Evolutionary conservation across 92 coral and sea anemone species (phyloP).

Genomic region (Epizoanthus ramosus): DNA sequence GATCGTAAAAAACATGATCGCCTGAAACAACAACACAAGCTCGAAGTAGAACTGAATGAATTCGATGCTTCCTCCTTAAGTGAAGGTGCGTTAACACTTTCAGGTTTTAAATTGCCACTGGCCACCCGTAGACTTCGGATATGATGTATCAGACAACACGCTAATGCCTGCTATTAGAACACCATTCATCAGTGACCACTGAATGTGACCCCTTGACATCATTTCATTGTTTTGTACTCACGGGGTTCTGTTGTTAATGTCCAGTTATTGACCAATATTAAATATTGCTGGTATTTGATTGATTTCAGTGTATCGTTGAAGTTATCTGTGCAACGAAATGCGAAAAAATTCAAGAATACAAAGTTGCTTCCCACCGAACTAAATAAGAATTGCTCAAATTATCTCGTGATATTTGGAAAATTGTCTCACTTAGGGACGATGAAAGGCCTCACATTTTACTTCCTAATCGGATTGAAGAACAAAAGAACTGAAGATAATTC

Average conservation of each 20-base stretch:
- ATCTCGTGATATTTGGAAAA: background rate
- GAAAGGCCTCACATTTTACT: too few relatives aligned
- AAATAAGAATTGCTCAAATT: background rate
- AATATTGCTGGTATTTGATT: slow-evolving; percentile 16
- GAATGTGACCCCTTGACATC: slow-evolving; percentile 33
- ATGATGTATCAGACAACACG: slow-evolving; percentile 22
- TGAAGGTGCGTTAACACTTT: background rate
- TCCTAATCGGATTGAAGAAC: too few relatives aligned
- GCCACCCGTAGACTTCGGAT: slow-evolving; percentile 34
- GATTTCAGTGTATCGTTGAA: slow-evolving; percentile 10
- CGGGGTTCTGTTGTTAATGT: background rate
- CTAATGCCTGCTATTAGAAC: slow-evolving; percentile 22
- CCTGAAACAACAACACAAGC: background rate
- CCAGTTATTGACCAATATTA: background rate
- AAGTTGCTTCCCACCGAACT: background rate
- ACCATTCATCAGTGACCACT: slow-evolving; percentile 11
- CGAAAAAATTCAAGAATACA: background rate
- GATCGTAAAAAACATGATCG: background rate
- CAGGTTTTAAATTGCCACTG: background rate
- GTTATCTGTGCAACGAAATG: background rate
- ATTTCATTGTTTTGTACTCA: slow-evolving; percentile 3
- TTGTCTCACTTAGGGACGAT: too few relatives aligned
- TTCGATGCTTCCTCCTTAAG: background rate
- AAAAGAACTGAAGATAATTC: too few relatives aligned
- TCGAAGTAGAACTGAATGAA: background rate